Base-by-base conservation (phyloP, 2,797 vertebrate species). In the Oceanodroma leucorhoa region DNA sequence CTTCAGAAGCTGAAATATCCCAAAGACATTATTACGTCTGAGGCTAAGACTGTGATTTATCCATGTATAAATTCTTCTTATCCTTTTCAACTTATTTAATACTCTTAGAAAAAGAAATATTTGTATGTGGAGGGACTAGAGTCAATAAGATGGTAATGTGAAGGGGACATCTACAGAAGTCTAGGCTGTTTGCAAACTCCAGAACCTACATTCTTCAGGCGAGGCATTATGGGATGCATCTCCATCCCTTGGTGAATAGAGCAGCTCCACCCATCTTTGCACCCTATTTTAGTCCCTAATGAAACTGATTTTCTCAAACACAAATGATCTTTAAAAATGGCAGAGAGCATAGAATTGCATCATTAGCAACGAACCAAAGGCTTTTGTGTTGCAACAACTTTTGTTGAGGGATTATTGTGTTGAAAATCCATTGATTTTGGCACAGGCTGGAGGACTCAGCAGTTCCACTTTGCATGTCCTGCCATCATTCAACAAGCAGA, bases 321-420 rank as follows among this genome's bases (percentile, higher is more conserved):
- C 46, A 81, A 20, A 82, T 77, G 55, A 43, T 85, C 54, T 87
- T 91, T 75, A 84, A 87, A 94, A 96, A 89, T 83, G 71, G 30
- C 84, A 91, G 67, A 89, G 70, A 36, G 14, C 41, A 45, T 15
- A 45, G 55, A 38, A 40, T 93, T 94, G 57, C 78, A 77, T 93
- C 67, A 85, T 87, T 92, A 92, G 61, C 67, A 90, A 6, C 54
- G 88, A 92, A 92, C 81, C 88, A 75, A 83, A 54, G 65, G 40
- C 71, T 67, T 91, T 60, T 89, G 90, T 93, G 88, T 96, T 93
- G 90, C 88, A 96, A 89, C 55, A 71, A 16, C 50, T 67, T 93
- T 87, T 93, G 55, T 41, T 93, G 86, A 78, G 67, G 88, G 77
- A 87, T 95, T 77, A 72, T 75, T 79, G 55, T 89, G 51, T 87